Conservation (phyloP, 2,888 invertebrate species). For the Trachelus troglodyta region DNA sequence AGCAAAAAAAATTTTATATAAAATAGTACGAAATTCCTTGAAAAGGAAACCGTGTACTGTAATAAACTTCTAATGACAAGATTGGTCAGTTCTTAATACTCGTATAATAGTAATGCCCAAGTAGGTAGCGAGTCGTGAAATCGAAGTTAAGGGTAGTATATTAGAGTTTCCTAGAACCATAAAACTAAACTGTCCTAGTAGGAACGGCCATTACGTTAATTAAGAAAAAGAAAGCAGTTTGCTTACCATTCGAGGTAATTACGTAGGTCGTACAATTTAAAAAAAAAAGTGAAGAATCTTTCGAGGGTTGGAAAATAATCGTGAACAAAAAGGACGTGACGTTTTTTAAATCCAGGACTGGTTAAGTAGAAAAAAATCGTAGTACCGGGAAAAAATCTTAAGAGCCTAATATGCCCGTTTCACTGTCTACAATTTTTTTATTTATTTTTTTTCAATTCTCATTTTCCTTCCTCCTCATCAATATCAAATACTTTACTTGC, state of each 20-base stretch:
- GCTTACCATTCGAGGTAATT: neutral
- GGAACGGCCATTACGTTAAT: neutral
- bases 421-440: neutral
- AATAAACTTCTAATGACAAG: neutral
- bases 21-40: neutral
- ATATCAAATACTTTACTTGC: neutral
- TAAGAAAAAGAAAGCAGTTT: neutral
- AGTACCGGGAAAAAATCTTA: neutral
- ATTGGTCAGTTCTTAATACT: neutral
- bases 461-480: neutral
- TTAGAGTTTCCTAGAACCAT: neutral
- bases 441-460: neutral
- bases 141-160: neutral
- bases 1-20: neutral
- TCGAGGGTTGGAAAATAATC: neutral
- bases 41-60: neutral
- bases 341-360: neutral
- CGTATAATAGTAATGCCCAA: neutral
- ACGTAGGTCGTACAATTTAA: too few relatives aligned
- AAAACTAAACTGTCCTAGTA: neutral
- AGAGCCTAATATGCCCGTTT: too few relatives aligned
- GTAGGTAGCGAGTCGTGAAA: neutral
- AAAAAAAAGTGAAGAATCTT: neutral
- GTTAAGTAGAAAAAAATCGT: neutral
- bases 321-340: neutral